These are phyloP conservation scores for Drosophila leonis DNA, from an alignment of 2,888 invertebrate genomes.

Conservation along the genomic window DNA sequence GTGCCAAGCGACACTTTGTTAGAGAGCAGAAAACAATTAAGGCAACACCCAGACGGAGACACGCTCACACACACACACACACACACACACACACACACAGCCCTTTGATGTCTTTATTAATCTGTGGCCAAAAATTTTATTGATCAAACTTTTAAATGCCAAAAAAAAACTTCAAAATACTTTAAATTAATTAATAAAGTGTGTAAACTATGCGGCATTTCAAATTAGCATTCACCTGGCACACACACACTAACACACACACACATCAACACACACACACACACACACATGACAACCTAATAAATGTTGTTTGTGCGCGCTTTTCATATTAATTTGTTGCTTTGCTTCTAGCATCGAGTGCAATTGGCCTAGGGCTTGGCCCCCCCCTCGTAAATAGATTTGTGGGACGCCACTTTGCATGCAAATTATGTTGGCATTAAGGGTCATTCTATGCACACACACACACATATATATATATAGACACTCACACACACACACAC, in stretches of 20 bases:
- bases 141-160: constrained; percentile 81
- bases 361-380: constrained; percentile 1
- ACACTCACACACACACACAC: background rate
- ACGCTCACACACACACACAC: constrained; percentile 11
- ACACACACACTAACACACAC: constrained; percentile 28
- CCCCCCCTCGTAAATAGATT: background rate
- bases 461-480: background rate
- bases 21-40: constrained; percentile 60
- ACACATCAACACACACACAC: constrained; percentile 9
- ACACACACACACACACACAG: background rate
- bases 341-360: constrained; percentile 21
- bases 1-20: constrained; percentile 75
- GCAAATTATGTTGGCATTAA: constrained; percentile 33
- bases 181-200: constrained; percentile 67
- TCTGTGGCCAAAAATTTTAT: constrained; percentile 66
- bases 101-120: constrained; percentile 59
- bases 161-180: constrained; percentile 43
- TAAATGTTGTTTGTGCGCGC: constrained; percentile 34
- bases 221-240: constrained; percentile 48
- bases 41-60: constrained; percentile 55
- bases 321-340: constrained; percentile 57
- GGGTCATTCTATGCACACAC: constrained; percentile 24
- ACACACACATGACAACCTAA: constrained; percentile 37
- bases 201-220: constrained; percentile 47
- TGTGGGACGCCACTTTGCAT: constrained; percentile 6